Percentiles rank a stretch among this genome's conserved stretches.
Evolutionary conservation across 2,113 vertebrate genomes (phyloP).

Genomic region (Protobothrops flavoviridis): DNA sequence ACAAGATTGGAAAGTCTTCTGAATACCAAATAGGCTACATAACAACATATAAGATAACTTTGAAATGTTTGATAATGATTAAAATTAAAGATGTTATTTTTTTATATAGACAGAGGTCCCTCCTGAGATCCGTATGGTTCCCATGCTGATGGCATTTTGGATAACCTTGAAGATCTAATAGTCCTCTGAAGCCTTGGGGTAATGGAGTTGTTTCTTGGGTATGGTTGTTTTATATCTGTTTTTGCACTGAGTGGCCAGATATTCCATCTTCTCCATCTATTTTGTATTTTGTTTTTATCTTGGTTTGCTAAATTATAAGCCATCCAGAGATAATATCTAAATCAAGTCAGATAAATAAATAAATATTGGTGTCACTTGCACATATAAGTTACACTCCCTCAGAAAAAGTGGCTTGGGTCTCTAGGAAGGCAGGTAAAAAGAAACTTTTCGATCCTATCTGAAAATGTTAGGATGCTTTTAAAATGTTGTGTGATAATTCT

Average conservation of each 20-base stretch:
- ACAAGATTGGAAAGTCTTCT: background rate
- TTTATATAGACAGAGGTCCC: background rate
- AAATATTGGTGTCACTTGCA: background rate
- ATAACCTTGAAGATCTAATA: background rate
- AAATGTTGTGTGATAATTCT: background rate
- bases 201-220: background rate
- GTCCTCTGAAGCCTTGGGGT: background rate
- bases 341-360: background rate
- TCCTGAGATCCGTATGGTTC: background rate
- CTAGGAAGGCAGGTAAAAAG: background rate
- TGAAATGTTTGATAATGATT: background rate
- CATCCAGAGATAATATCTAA: background rate
- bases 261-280: background rate
- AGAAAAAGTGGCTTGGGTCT: background rate
- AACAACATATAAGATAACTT: background rate
- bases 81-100: background rate
- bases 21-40: background rate
- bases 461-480: background rate
- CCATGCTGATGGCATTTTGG: background rate
- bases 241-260: background rate
- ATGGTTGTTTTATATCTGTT: background rate
- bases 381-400: background rate
- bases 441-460: background rate
- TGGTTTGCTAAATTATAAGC: background rate
- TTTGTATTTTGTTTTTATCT: background rate